Base-by-base conservation (phyloP, 1,140 invertebrate species). In the Temnothorax longispinosus region DNA sequence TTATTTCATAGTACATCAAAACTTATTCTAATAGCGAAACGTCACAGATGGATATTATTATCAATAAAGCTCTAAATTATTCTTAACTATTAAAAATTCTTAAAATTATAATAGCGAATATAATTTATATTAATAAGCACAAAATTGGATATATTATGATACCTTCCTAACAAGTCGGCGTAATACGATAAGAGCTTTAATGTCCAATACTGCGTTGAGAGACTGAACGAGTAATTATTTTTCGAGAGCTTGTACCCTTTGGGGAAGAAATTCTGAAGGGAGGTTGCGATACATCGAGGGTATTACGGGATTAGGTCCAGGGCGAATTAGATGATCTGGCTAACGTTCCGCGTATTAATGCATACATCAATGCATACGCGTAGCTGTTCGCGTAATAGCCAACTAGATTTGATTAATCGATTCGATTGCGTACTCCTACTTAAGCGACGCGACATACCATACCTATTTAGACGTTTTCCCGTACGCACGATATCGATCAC, bases 331-430 rank as follows among this genome's bases (percentile, higher is more conserved):
- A 72, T 27, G 64, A 38, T 35, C 77, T 21, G n/a, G 7, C 41
- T 81, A 50, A 67, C 54, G 41, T 56, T 74, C 64, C 47, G 64
- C 52, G 58, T 67, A 86, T 72, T 71, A 21, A 85, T 44, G 58
- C 69, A 60, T 67, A 88, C 58, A 75, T 80, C 44, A 6, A 32
- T 21, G 75, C 72, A 82, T 80, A 86, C 82, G 75, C 52, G 44
- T 72, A 58, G 65, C n/a, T 74, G 58, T 38, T 71, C 32, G 82
- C 67, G 35, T 89, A 91, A 91, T 85, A 89, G 90, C 89, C 89
- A 91, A 91, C 88, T 90, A 86, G 88, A 91, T 91, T 91, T 91
- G 78, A 91, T 91, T 91, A 91, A 91, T 91, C 81, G 90, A 91
- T 90, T 91, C 47, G 87, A 44, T 89, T 86, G 80, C 65, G 77